Evolutionary conservation across 2,113 vertebrate species (phyloP), one percentile per base, ranked within the genome.

Genomic region (Colinus virginianus): DNA sequence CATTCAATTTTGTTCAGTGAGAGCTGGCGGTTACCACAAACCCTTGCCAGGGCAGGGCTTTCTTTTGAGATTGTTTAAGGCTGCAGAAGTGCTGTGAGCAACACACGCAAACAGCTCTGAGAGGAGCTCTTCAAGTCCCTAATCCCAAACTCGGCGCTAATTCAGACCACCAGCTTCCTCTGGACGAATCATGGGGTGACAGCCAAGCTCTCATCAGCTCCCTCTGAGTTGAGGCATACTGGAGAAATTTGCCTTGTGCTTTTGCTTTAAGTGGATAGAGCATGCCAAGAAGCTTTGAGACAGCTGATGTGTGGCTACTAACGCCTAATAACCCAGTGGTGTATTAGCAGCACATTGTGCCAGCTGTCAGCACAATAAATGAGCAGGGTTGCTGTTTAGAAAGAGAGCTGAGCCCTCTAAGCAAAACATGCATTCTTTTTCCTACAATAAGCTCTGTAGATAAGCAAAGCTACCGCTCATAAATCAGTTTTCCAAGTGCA

Each of bases 331-430:
- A 49, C 85, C 71, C 90, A 23, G 42, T 32, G 38, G 26, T 90
- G 38, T 61, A 71, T 80, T 80, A 86, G 72, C 82, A 80, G 85
- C 20, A 55, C 2, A 2, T 51, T 67, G 49, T 70, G 82, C 42
- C 82, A 77, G 64, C 71, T 93, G 82, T 70, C 64, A 89, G 56
- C 76, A 86, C 83, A 85, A 94, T 38, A 70, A 69, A 83, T 72
- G 55, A 48, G 25, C 64, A 45, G 51, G 46, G n/a, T 42, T 49
- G 38, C 32, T 77, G 6, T 75, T 67, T 81, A 80, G 80, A 86
- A 77, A 32, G 38, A 14, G 45, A 85, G 40, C 56, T 70, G 51
- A 90, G 69, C 68, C 61, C 51, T 46, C 64, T 36, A 71, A 71
- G 28, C 30, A 67, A 89, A 90, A 45, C 17, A 22, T 5, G 36